These are phyloP conservation scores for Cheilosia variabilis DNA, from an alignment of 2,888 invertebrate species.

Conservation along the genomic window DNA sequence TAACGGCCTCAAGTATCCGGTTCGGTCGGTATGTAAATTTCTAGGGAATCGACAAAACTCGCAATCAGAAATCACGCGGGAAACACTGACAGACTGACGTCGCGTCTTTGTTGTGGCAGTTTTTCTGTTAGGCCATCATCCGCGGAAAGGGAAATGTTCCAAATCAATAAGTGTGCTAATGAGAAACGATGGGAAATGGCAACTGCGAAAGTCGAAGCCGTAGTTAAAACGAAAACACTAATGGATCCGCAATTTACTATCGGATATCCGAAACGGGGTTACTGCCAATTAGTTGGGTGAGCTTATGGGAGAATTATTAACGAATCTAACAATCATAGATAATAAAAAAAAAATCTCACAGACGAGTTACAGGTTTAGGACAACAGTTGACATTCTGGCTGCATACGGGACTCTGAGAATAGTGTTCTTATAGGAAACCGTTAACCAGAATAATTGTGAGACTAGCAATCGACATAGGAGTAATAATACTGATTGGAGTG, in stretches of 20 bases:
- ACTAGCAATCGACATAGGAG: too few relatives aligned
- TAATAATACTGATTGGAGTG: too few relatives aligned
- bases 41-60: conserved; percentile 49
- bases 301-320: conserved; percentile 10
- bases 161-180: conserved; percentile 60
- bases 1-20: conserved; percentile 70
- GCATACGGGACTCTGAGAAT: conserved; percentile 6
- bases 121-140: background rate
- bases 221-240: conserved; percentile 11
- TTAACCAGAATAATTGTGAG: too few relatives aligned
- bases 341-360: conserved; percentile 19
- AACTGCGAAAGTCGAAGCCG: conserved; percentile 9
- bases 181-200: conserved; percentile 46
- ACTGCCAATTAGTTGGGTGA: conserved; percentile 27
- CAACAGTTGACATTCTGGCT: conserved; percentile 12
- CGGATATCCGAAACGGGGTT: conserved; percentile 51
- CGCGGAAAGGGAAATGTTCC: conserved; percentile 38
- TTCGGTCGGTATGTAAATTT: conserved; percentile 69
- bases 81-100: conserved; percentile 23
- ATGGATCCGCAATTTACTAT: conserved; percentile 54
- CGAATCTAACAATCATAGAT: background rate
- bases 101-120: background rate
- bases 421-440: too few relatives aligned
- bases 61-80: conserved; percentile 45
- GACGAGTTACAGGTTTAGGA: background rate